A percentile compares a stretch with the other conserved stretches of the same genome.
These are phyloP conservation scores for Drosophila ezoana DNA, from an alignment of 2,888 invertebrate species.

Conservation along the genomic window DNA sequence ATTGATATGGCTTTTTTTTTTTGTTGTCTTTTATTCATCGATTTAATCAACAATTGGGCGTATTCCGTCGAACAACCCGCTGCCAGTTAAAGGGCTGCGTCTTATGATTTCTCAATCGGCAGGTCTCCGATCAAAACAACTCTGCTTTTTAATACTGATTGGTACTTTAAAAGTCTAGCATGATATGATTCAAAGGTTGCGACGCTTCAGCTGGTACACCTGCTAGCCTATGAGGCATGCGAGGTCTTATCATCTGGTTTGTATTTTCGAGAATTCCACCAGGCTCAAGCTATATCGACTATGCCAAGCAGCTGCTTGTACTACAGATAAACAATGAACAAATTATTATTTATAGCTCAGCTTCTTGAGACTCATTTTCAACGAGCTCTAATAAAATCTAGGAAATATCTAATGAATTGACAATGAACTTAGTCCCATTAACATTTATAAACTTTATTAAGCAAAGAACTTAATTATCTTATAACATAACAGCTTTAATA, in stretches of 20 bases:
- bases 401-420: too few species aligned
- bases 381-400: too few species aligned
- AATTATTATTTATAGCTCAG: neutral
- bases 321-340: neutral
- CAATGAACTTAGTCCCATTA: too few species aligned
- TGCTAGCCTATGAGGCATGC: slow-evolving; percentile 19
- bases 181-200: slow-evolving; percentile 30
- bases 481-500: too few species aligned
- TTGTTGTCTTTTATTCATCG: slow-evolving; percentile 5
- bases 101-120: slow-evolving; percentile 14
- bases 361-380: neutral
- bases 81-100: slow-evolving; percentile 3
- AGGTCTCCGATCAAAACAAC: slow-evolving; percentile 17
- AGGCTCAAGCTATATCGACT: neutral
- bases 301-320: neutral
- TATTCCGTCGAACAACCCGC: too few species aligned
- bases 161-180: slow-evolving; percentile 18
- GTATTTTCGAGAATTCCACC: neutral
- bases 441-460: too few species aligned
- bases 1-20: slow-evolving; percentile 2
- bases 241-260: slow-evolving; percentile 7
- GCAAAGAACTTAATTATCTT: too few species aligned
- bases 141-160: slow-evolving; percentile 14
- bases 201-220: slow-evolving; percentile 30
- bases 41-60: slow-evolving; percentile 6